Conservation (phyloP, 2,797 vertebrate species). For the Cetoscarus ocellatus region DNA sequence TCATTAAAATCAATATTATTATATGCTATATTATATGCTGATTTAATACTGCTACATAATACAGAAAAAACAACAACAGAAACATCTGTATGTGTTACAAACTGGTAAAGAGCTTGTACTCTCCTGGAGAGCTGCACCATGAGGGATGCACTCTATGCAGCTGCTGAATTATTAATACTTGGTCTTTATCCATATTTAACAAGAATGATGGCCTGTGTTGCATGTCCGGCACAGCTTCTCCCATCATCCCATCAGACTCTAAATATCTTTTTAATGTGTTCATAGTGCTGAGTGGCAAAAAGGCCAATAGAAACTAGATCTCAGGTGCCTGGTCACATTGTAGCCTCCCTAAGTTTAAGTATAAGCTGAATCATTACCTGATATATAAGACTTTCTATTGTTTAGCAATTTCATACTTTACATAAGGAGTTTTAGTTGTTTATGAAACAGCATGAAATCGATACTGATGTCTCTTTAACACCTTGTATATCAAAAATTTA, state of each 20-base stretch:
- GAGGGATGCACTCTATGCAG: conserved; percentile 30
- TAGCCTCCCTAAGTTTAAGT: no score
- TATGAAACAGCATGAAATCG: no score
- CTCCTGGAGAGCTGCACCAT: conserved; percentile 7
- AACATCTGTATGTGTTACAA: neutral
- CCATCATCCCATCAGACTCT: conserved; percentile 7
- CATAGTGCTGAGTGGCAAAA: neutral
- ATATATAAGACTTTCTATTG: no score
- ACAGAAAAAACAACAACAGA: neutral
- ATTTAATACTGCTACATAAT: neutral
- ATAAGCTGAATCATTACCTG: no score
- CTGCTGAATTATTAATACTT: conserved; percentile 68
- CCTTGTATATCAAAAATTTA: no score
- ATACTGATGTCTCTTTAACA: no score
- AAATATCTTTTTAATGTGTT: neutral
- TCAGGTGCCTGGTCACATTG: neutral
- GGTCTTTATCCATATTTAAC: conserved; percentile 78
- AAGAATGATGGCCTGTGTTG: conserved; percentile 26
- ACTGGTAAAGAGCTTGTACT: conserved; percentile 12
- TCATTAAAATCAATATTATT: no score
- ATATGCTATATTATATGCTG: no score
- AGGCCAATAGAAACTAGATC: neutral
- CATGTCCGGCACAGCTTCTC: conserved; percentile 39
- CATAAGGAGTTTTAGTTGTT: no score
- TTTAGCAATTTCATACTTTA: no score